A percentile compares a stretch with the other conserved stretches of the same genome.
Evolutionary conservation across 2,797 vertebrate genomes (phyloP).

Genomic region (Tadarida brasiliensis): DNA sequence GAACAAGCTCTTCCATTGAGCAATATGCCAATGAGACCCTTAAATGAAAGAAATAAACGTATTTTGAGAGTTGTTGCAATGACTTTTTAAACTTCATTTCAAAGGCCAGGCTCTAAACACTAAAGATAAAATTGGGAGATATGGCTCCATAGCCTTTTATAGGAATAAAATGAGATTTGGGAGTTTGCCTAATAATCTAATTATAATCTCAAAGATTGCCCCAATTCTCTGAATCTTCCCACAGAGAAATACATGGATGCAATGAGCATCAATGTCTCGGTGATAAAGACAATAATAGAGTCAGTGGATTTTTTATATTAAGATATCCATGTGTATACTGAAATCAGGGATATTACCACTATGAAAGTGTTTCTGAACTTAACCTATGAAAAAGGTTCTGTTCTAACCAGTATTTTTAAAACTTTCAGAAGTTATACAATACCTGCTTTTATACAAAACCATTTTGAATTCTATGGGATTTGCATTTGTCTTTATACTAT

Average conservation of each 20-base stretch:
- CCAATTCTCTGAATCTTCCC: neutral
- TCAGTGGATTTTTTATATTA: conserved; percentile 4
- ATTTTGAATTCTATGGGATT: conserved; percentile 17
- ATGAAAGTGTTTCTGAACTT: conserved; percentile 56
- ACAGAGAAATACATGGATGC: neutral
- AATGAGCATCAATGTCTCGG: neutral
- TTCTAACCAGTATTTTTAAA: neutral
- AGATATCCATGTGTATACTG: neutral
- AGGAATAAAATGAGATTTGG: neutral
- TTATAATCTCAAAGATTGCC: neutral
- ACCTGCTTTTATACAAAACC: neutral
- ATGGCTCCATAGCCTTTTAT: neutral
- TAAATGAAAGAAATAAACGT: conserved; percentile 26
- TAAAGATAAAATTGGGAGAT: neutral
- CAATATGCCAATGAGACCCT: neutral
- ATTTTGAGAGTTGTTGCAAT: conserved; percentile 24
- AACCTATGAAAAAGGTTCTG: neutral
- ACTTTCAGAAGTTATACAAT: neutral
- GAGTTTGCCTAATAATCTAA: neutral
- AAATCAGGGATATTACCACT: neutral
- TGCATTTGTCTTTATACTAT: conserved; percentile 29
- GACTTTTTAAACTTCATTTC: conserved; percentile 38
- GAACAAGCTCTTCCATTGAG: neutral
- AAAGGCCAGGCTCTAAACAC: neutral
- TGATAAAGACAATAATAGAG: neutral